phyloP scores from a whole-genome alignment of 2,113 vertebrate genomes.

The Thryonomys swinderianus region DNA sequence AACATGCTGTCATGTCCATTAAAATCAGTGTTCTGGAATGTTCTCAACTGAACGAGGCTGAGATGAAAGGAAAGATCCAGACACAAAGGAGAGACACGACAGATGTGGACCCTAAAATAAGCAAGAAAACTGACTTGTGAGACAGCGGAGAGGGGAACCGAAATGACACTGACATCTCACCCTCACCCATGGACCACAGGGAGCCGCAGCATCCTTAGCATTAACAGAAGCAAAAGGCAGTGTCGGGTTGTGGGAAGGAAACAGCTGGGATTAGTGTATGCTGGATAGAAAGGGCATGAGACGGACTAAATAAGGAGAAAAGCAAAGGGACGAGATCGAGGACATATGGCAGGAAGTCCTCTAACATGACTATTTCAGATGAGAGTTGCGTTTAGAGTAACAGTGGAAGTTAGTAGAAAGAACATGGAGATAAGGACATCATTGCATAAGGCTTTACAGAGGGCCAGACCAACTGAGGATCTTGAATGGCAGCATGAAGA shows the following conservation, averaged over 20 bases:
- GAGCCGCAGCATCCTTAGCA: background rate
- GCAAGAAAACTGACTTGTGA: background rate
- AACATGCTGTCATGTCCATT: background rate
- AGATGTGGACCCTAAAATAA: background rate
- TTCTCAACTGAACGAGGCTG: background rate
- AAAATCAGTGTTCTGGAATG: slow-evolving; percentile 25
- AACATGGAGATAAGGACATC: background rate
- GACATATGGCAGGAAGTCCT: background rate
- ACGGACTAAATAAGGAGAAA: background rate
- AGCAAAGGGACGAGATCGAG: background rate
- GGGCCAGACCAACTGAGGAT: background rate
- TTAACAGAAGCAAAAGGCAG: background rate
- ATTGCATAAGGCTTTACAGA: background rate
- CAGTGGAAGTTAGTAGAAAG: background rate
- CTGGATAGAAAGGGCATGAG: background rate
- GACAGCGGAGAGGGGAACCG: background rate
- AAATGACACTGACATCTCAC: background rate
- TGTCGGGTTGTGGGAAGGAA: background rate
- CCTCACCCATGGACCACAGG: background rate
- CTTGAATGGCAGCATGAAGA: background rate
- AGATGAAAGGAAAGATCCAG: background rate
- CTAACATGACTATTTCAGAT: background rate
- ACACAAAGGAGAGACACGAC: background rate
- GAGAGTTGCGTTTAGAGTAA: background rate
- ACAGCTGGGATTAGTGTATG: background rate